Conservation (phyloP, 2,113 vertebrate genomes). For the Okapia johnstoni region DNA sequence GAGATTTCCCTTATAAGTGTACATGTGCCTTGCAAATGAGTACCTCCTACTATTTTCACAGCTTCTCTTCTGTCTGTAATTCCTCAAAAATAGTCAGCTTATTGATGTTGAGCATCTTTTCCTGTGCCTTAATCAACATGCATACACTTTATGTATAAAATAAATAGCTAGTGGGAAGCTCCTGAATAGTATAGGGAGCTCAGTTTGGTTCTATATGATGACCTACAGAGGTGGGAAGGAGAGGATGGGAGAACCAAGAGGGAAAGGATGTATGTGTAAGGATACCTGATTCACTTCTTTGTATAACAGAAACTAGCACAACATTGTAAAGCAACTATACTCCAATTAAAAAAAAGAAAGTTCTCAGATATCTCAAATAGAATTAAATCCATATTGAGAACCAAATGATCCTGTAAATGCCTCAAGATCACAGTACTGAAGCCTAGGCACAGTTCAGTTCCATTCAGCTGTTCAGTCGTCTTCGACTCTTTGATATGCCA, state of each 20-base stretch:
- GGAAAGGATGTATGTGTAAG: background rate
- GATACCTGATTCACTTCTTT: background rate
- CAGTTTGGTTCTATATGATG: background rate
- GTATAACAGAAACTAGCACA: background rate
- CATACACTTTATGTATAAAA: background rate
- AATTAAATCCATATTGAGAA: background rate
- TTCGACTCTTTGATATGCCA: background rate
- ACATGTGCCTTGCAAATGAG: background rate
- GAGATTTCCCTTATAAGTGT: background rate
- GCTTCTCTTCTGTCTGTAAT: background rate
- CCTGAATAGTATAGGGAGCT: background rate
- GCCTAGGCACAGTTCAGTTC: background rate
- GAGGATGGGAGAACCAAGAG: background rate
- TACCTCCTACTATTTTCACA: background rate
- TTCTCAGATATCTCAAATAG: background rate
- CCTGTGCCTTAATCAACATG: background rate
- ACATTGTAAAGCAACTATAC: background rate
- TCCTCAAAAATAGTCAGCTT: background rate
- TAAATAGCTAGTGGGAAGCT: background rate
- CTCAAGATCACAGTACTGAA: background rate
- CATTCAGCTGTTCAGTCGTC: rapidly evolving
- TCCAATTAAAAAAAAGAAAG: background rate
- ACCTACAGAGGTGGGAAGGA: background rate
- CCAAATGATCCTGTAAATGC: background rate
- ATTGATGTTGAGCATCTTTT: background rate